Evolutionary conservation across 2,797 vertebrate species (phyloP).

Genomic region (Rhinatrema bivittatum): DNA sequence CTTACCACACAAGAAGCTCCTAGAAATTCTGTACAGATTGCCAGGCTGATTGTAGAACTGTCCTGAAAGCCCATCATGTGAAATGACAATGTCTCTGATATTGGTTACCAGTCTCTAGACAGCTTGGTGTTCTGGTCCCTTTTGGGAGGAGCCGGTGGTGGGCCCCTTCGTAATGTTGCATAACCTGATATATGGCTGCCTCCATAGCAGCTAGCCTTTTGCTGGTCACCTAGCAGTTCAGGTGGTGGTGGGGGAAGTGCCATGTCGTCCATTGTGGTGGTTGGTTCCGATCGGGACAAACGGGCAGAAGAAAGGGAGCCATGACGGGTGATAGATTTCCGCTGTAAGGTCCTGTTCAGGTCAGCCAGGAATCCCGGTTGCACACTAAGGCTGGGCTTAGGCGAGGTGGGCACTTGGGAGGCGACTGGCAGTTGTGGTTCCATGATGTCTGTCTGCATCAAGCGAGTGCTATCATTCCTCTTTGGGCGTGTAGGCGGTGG

Average conservation of each 20-base stretch:
- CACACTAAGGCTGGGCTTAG: conserved; percentile 78
- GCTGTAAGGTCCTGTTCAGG: conserved; percentile 86
- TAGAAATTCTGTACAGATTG: conserved; percentile 15
- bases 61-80: neutral
- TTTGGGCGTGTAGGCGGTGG: conserved; percentile 74
- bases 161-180: conserved; percentile 87
- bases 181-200: conserved; percentile 88
- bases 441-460: conserved; percentile 53
- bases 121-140: conserved; percentile 90
- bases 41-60: conserved; percentile 6
- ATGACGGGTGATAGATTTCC: conserved; percentile 87
- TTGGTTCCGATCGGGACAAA: conserved; percentile 61
- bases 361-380: conserved; percentile 91
- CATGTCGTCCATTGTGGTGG: conserved; percentile 90
- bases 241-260: conserved; percentile 84
- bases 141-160: conserved; percentile 86
- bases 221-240: conserved; percentile 78
- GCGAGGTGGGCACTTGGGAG: conserved; percentile 78
- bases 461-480: conserved; percentile 73
- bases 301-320: conserved; percentile 78
- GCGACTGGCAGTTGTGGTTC: conserved; percentile 52
- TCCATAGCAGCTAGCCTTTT: conserved; percentile 64
- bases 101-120: conserved; percentile 75
- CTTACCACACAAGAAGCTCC: conserved; percentile 14
- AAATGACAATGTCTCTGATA: neutral